These are phyloP conservation scores for Eretmocerus hayati DNA, from an alignment of 2,888 invertebrate species.

Conservation along the genomic window DNA sequence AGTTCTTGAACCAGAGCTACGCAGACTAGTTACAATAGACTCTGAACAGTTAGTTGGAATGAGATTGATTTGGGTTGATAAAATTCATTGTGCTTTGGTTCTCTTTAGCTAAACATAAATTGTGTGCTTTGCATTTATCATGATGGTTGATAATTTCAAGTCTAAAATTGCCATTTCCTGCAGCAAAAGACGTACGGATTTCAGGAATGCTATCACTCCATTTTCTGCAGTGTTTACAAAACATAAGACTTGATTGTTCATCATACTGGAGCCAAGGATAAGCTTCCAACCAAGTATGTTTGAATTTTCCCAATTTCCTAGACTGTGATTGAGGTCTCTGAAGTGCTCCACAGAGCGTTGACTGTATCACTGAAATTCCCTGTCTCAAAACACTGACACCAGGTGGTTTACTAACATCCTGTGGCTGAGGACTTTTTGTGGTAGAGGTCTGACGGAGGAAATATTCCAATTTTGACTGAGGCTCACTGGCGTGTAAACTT, in stretches of 20 bases:
- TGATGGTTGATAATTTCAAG: slow-evolving; percentile 74
- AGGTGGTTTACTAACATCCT: slow-evolving; percentile 15
- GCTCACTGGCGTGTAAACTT: too few species aligned
- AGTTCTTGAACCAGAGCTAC: too few species aligned
- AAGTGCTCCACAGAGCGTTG: slow-evolving; percentile 25
- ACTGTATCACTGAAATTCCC: slow-evolving; percentile 41
- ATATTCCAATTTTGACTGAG: background rate
- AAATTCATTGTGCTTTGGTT: too few species aligned
- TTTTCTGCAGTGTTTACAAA: slow-evolving; percentile 65
- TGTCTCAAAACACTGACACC: slow-evolving; percentile 26
- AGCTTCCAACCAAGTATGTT: slow-evolving; percentile 60
- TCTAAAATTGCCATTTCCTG: slow-evolving; percentile 69
- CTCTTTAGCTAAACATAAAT: slow-evolving; percentile 56
- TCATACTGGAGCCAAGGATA: slow-evolving; percentile 72
- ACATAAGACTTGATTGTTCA: slow-evolving; percentile 62
- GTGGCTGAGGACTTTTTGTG: slow-evolving; percentile 4
- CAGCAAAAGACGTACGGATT: slow-evolving; percentile 71
- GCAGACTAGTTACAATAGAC: too few species aligned
- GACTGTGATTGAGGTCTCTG: slow-evolving; percentile 26
- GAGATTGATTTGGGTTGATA: too few species aligned
- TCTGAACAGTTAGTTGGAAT: too few species aligned
- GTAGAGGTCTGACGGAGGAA: background rate
- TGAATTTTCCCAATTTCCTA: slow-evolving; percentile 61
- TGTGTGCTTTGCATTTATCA: slow-evolving; percentile 71
- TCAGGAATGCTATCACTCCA: slow-evolving; percentile 66